Evolutionary conservation across 2,888 invertebrate species (phyloP).

Genomic region (Callyntrura sp.): DNA sequence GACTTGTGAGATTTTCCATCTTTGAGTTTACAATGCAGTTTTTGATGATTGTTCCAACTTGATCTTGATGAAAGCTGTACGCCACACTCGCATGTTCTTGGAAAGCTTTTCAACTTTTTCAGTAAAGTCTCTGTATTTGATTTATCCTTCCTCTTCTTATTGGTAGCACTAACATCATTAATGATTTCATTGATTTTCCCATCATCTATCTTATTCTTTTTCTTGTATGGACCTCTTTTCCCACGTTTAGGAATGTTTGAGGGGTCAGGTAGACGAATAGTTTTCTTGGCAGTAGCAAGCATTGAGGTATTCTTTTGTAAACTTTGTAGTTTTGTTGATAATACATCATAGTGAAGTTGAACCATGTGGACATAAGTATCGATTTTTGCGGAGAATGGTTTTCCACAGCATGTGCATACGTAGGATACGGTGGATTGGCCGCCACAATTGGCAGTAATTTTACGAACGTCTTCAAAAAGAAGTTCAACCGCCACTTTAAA

Average conservation of each 20-base stretch:
- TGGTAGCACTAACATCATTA: too few relatives aligned
- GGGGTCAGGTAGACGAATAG: background rate
- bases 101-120: background rate
- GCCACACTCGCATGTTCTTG: constrained; percentile 6
- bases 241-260: background rate
- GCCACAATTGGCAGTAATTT: constrained; percentile 32
- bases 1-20: too few relatives aligned
- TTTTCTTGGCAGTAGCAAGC: background rate
- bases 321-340: constrained; percentile 37
- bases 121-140: too few relatives aligned
- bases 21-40: constrained; percentile 5
- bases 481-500: constrained; percentile 32
- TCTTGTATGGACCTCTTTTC: constrained; percentile 41
- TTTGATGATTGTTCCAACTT: constrained; percentile 15
- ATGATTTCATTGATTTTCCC: too few relatives aligned
- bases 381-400: constrained; percentile 1
- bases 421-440: background rate
- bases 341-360: constrained; percentile 1
- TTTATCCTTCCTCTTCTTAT: too few relatives aligned
- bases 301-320: background rate
- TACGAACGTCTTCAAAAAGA: constrained; percentile 28
- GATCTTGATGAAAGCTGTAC: background rate
- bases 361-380: constrained; percentile 39
- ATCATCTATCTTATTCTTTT: too few relatives aligned
- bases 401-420: constrained; percentile 26